Evolutionary conservation across 2,888 invertebrate species (phyloP), one percentile per base, ranked within the genome.

Genomic region (Ethmia dodecea): DNA sequence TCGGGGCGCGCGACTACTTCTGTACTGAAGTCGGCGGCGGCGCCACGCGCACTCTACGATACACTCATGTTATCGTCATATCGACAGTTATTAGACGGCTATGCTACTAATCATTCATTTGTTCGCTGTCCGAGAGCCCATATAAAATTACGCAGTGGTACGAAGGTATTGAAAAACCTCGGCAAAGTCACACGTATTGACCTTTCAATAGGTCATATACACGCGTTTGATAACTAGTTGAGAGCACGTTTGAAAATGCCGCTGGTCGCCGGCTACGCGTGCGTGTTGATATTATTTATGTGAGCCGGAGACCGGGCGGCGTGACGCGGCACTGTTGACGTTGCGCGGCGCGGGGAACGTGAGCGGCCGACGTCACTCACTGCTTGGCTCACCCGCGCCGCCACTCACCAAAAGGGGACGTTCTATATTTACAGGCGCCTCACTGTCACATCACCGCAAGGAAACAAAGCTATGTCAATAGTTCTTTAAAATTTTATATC

Each of bases 301-400:
- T 59, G 65, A 59, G 61, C 55, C n/a, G n/a, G 52, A 57, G 59
- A 58, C 55, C 51, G 60, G 55, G 45, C 38, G 55, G 56, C 53
- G 66, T 70, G 79, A 73, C 78, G 71, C 71, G 72, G 69, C 68
- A 26, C 66, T 81, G 83, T 83, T 81, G 83, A 77, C 75, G 80
- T 77, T 65, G 66, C 73, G 76, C 78, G 68, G 80, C 78, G 77
- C 76, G 80, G 80, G 79, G 78, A 78, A 73, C 77, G 65, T 68
- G 74, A 71, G 72, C 71, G 69, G 62, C 49, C 71, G 67, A 74
- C 80, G 78, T 80, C 79, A 78, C 76, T 68, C 72, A 69, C 67
- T 63, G 66, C 69, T 69, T 57, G 71, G 74, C 74, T 78, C 75
- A 75, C 77, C 76, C 80, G 80, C 81, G 80, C 78, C 79, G 78